Conservation (phyloP, 2,797 vertebrate species). For the Catamblyrhynchus diadema region DNA sequence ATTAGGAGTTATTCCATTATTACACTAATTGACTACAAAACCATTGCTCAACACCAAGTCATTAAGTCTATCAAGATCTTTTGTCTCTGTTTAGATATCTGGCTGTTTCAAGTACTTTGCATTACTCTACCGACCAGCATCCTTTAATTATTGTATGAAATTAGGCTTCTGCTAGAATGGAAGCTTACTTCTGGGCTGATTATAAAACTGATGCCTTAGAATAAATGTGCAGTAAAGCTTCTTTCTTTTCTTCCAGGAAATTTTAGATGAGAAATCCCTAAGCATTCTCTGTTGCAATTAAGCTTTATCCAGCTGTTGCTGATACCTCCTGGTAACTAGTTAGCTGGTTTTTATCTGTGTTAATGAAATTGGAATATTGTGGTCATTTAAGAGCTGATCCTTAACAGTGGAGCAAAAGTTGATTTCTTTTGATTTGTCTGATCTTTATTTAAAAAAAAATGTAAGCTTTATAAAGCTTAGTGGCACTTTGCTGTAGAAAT, state of each 20-base stretch:
- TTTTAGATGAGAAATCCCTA: background rate
- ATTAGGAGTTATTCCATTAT: background rate
- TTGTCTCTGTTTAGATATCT: background rate
- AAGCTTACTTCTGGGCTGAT: background rate
- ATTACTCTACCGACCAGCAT: background rate
- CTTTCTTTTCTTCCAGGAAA: background rate
- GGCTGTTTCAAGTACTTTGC: background rate
- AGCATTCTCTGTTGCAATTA: conserved; percentile 1
- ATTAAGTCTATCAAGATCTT: background rate
- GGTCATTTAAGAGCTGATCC: background rate
- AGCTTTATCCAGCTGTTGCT: background rate
- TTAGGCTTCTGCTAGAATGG: background rate
- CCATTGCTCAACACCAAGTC: background rate
- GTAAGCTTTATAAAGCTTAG: background rate
- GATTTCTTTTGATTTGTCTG: background rate
- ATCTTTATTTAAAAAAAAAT: background rate
- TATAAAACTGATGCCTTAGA: background rate
- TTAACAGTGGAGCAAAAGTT: background rate
- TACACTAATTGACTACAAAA: background rate
- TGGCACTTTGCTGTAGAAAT: background rate
- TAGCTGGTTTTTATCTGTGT: background rate
- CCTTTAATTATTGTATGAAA: conserved; percentile 13
- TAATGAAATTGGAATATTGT: background rate
- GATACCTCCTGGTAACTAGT: background rate
- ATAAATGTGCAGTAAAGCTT: background rate